phyloP scores from a whole-genome alignment of 2,888 invertebrate genomes.

The Tachina lurida region DNA sequence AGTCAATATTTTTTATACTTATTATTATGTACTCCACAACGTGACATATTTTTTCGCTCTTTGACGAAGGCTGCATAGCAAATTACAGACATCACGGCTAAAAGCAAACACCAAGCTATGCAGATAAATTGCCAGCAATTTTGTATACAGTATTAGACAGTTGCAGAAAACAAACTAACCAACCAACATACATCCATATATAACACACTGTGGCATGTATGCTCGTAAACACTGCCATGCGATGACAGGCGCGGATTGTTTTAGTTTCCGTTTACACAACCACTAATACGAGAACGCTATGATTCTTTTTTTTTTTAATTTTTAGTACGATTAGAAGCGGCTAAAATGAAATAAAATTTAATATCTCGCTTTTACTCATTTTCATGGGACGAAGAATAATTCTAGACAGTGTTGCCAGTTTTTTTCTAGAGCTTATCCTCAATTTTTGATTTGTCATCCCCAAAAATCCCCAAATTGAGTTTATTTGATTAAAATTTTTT shows the following conservation, averaged over 20 bases:
- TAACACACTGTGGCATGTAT: constrained; percentile 38
- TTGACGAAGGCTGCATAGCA: constrained; percentile 35
- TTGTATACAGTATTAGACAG: constrained; percentile 62
- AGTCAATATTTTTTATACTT: constrained; percentile 26
- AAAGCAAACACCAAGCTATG: constrained; percentile 66
- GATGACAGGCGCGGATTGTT: constrained; percentile 63
- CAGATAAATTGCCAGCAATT: constrained; percentile 69
- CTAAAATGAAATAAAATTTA: constrained; percentile 33
- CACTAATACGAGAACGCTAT: constrained; percentile 28
- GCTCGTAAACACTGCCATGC: constrained; percentile 41
- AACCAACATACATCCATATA: neutral
- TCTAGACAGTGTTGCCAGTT: too few relatives aligned
- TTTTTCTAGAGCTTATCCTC: too few relatives aligned
- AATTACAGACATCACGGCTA: constrained; percentile 61
- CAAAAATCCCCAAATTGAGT: too few relatives aligned
- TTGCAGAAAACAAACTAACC: constrained; percentile 37
- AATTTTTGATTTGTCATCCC: too few relatives aligned
- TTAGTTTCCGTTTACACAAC: constrained; percentile 59
- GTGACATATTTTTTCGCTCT: constrained; percentile 64
- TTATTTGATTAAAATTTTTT: too few relatives aligned
- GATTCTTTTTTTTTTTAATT: constrained; percentile 1
- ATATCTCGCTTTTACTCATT: constrained; percentile 53
- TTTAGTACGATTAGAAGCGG: constrained; percentile 37
- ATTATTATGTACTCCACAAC: constrained; percentile 41
- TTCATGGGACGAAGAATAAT: constrained; percentile 14